These are phyloP conservation scores for Pristionchus arcanus DNA, from an alignment of 2,888 invertebrate genomes.

Conservation along the genomic window DNA sequence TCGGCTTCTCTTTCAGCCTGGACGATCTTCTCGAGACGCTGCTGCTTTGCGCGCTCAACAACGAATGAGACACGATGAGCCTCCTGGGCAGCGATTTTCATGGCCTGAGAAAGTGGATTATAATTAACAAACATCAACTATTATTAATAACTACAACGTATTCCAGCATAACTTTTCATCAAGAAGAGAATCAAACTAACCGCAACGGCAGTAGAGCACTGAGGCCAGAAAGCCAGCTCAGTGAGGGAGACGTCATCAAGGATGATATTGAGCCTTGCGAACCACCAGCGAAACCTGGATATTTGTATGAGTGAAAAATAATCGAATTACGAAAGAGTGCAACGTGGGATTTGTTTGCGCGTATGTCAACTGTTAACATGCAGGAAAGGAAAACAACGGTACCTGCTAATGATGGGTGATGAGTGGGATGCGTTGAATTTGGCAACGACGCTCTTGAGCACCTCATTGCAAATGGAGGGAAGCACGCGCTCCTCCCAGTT, in stretches of 20 bases:
- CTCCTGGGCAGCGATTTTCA: slow-evolving; percentile 96
- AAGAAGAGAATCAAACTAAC: slow-evolving; percentile 82
- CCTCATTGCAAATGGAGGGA: slow-evolving; percentile 98
- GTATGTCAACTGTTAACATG: background rate
- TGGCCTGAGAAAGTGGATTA: slow-evolving; percentile 50
- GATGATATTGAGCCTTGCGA: slow-evolving; percentile 87
- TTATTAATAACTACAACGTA: background rate
- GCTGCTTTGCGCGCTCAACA: slow-evolving; percentile 98
- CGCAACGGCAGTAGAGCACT: slow-evolving; percentile 99
- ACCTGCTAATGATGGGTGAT: slow-evolving; percentile 97
- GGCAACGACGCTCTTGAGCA: slow-evolving; percentile 97
- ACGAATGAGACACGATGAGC: slow-evolving; percentile 98
- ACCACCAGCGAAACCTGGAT: slow-evolving; percentile 74
- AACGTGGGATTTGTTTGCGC: background rate
- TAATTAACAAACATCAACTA: background rate
- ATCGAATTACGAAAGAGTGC: background rate
- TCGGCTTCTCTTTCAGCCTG: slow-evolving; percentile 99
- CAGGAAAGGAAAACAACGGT: slow-evolving; percentile 83
- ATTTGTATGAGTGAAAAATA: background rate
- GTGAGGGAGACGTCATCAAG: slow-evolving; percentile 99
- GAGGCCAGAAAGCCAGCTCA: slow-evolving; percentile 97
- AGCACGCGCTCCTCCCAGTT: slow-evolving; percentile 97
- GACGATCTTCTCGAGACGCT: slow-evolving; percentile 98
- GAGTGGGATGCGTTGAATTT: slow-evolving; percentile 99
- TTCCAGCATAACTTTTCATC: background rate